Percentiles rank a stretch among this genome's conserved stretches.
Conservation (phyloP, 2,797 vertebrate genomes). For the Sebastes cheni region DNA sequence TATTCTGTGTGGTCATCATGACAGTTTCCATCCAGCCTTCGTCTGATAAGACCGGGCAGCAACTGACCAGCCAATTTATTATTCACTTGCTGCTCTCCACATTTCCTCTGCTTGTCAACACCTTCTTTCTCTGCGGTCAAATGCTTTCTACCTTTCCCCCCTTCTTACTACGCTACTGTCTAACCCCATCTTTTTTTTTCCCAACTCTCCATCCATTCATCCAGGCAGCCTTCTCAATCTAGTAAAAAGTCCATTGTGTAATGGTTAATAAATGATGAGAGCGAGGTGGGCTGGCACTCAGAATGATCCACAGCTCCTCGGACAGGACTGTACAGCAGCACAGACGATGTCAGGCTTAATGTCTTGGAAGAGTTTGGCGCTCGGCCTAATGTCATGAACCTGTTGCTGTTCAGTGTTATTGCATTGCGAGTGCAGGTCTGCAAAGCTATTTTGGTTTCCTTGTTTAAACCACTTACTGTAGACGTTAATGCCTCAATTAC, state of each 20-base stretch:
- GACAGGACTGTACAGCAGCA: constrained; percentile 37
- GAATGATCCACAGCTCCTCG: constrained; percentile 37
- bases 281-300: constrained; percentile 29
- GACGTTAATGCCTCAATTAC: constrained; percentile 23
- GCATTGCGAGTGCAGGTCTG: neutral
- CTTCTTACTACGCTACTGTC: constrained; percentile 7
- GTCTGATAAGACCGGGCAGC: constrained; percentile 52
- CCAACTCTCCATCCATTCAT: constrained; percentile 28
- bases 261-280: constrained; percentile 69
- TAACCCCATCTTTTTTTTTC: constrained; percentile 16
- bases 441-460: constrained; percentile 6
- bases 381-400: constrained; percentile 55
- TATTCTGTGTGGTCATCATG: constrained; percentile 37
- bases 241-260: constrained; percentile 66
- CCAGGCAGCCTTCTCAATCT: constrained; percentile 28
- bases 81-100: constrained; percentile 57
- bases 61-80: constrained; percentile 62
- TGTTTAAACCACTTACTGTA: constrained; percentile 9
- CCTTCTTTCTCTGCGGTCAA: constrained; percentile 38
- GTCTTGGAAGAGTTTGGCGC: constrained; percentile 42
- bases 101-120: constrained; percentile 62
- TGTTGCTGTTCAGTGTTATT: constrained; percentile 55
- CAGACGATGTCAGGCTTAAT: constrained; percentile 47
- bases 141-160: constrained; percentile 20
- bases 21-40: constrained; percentile 54